Base-by-base conservation (phyloP, 2,113 vertebrate genomes). In the Sminthopsis crassicaudata region DNA sequence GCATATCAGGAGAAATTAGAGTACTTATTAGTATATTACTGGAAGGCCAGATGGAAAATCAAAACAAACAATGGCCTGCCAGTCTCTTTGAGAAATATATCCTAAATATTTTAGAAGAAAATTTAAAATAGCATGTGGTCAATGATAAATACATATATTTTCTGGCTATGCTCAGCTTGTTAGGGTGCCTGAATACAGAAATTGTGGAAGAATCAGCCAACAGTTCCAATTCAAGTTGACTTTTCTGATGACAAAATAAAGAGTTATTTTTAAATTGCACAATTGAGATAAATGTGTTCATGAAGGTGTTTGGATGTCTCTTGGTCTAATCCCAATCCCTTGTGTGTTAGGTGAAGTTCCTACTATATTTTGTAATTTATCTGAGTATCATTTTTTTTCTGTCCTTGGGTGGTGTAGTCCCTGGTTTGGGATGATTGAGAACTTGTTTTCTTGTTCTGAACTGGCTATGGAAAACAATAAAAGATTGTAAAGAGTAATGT, bases 61-160 rank as follows among this genome's bases (percentile, higher is more conserved):
- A 95, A 97, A 97, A 95, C 91, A 97, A 97, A 96, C 46, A 97
- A 96, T 95, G 91, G 46, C 55, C 53, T 95, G 55, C 93, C 94
- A 96, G 50, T 91, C 30, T 95, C 48, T 52, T 93, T 8, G 36
- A 89, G 25, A 84, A 96, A 92, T 0, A 4, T 88, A 27, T 93
- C 94, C 27, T 89, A 92, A 97, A 96, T 95, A 95, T 95, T 96
- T 95, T 92, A 93, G 51, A 93, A 91, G 60, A 93, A 92, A 95
- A 89, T 95, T 60, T 94, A 93, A 93, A 97, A 60, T 16, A 96
- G 92, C 90, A 53, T 90, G 60, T 95, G n/a, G n/a, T 94, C 1
- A 94, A 92, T 42, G 91, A 54, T 91, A 94, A 88, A 42, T 10
- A 2, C 91, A 48, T 96, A 90, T 48, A 92, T 89, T 96, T 48